A percentile compares a stretch with the other conserved stretches of the same genome.
These are phyloP conservation scores for Papio anubis DNA, from an alignment of 2,113 vertebrate species.

Conservation along the genomic window DNA sequence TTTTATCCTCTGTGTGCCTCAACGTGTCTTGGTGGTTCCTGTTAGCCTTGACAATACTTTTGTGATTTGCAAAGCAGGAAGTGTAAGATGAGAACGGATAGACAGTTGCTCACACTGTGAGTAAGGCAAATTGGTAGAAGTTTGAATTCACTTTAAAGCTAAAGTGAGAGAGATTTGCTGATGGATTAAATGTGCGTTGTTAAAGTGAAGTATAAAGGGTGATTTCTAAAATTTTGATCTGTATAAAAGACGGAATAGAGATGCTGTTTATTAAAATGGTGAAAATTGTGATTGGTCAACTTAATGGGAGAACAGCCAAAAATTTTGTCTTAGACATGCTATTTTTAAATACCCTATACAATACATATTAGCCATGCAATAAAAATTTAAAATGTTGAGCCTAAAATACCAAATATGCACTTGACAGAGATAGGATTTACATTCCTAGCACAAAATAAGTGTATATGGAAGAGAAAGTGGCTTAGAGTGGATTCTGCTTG, in stretches of 20 bases:
- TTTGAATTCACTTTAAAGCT: neutral
- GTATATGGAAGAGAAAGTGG: neutral
- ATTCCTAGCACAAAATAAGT: neutral
- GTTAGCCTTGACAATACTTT: neutral
- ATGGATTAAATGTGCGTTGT: neutral
- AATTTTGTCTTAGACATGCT: neutral
- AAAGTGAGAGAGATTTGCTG: neutral
- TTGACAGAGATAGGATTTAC: neutral
- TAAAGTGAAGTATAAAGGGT: neutral
- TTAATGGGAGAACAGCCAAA: neutral
- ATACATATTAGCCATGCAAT: neutral
- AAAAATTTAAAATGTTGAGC: neutral
- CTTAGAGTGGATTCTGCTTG: neutral
- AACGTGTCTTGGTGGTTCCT: neutral
- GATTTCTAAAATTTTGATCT: neutral
- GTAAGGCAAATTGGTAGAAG: neutral
- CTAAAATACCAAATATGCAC: neutral
- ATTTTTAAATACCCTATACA: neutral
- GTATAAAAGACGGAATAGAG: neutral
- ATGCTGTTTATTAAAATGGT: neutral
- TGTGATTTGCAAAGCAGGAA: neutral
- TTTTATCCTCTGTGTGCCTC: neutral
- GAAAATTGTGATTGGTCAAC: neutral
- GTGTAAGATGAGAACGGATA: neutral
- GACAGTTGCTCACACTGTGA: neutral